Evolutionary conservation across 2,797 vertebrate species (phyloP), one percentile per base, ranked within the genome.

Genomic region (Tiaroga cobitis): DNA sequence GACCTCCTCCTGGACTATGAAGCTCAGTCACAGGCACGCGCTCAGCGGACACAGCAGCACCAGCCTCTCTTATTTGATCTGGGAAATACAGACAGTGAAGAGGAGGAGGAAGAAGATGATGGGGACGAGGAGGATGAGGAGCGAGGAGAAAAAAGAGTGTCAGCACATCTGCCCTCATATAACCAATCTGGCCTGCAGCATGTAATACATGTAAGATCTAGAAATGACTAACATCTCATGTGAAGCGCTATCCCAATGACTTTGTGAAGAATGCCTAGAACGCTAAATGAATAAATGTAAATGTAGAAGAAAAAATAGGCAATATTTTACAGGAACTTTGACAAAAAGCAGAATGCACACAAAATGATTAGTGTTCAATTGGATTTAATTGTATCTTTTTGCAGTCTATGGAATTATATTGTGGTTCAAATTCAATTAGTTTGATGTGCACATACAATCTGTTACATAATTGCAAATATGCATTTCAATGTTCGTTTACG

Each of bases 1-100:
- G 97, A 97, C 90, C 92, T 98, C 82, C 93, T 98, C 88, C 94
- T 97, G 90, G 96, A 97, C 87, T 95, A 96, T 0, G 95, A 96
- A 63, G 95, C 95, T 56, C 95, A 96, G 76, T 92, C 91, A 0
- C 94, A 93, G 81, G 86, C 93, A 5, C 46, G 91, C 16, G 72
- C 85, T 24, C 85, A 78, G 73, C 90, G 89, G 67, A 70, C 80
- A 21, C 90, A 85, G 34, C 70, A 87, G 80, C 93, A 94, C 88
- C 95, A 94, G 87, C 94, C 95, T 68, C 92, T 95, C 0, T 91
- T 95, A 81, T 96, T 97, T 15, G 96, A 97, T 90, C 92, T 97
- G 3, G 95, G 94, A n/a, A 93, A 89, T 5, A 93, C 94, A 0
- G 95, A 95, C 74, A 96, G 95, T 0, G 96, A 97, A 46, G 96